Conservation (phyloP, 2,113 vertebrate genomes). For the Clarias magur region DNA sequence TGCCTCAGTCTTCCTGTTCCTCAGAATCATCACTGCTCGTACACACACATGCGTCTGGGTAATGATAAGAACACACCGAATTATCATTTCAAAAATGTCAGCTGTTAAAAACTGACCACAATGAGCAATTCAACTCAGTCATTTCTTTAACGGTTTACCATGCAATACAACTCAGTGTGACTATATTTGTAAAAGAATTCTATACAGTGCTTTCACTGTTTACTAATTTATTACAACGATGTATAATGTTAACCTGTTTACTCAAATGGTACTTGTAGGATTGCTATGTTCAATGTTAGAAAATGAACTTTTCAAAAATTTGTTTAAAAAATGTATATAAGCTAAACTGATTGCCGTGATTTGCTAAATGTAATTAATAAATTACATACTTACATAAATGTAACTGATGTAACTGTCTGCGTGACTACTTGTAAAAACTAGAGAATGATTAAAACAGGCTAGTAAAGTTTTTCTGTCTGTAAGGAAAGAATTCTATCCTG, state of each 20-base stretch:
- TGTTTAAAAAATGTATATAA: too few relatives aligned
- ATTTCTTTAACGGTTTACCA: neutral
- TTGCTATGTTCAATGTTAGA: neutral
- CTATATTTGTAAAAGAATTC: neutral
- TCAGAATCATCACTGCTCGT: slow-evolving; percentile 30
- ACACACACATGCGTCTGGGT: neutral
- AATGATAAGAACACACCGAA: slow-evolving; percentile 1
- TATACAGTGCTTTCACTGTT: neutral
- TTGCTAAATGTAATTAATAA: too few relatives aligned
- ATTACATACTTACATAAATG: too few relatives aligned
- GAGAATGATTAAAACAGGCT: neutral
- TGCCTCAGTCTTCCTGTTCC: slow-evolving; percentile 65
- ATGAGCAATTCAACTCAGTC: neutral
- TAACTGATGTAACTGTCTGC: too few relatives aligned
- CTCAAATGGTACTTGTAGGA: neutral
- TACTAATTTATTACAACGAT: neutral
- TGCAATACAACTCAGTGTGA: too few relatives aligned
- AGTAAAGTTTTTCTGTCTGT: neutral
- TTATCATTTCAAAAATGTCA: neutral
- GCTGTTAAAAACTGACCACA: neutral
- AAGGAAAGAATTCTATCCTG: neutral
- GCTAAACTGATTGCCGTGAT: too few relatives aligned
- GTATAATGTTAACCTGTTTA: neutral
- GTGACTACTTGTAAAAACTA: neutral
- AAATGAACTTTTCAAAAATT: neutral